Evolutionary conservation across 1,140 invertebrate species (phyloP).

Genomic region (Harpegnathos saltator): DNA sequence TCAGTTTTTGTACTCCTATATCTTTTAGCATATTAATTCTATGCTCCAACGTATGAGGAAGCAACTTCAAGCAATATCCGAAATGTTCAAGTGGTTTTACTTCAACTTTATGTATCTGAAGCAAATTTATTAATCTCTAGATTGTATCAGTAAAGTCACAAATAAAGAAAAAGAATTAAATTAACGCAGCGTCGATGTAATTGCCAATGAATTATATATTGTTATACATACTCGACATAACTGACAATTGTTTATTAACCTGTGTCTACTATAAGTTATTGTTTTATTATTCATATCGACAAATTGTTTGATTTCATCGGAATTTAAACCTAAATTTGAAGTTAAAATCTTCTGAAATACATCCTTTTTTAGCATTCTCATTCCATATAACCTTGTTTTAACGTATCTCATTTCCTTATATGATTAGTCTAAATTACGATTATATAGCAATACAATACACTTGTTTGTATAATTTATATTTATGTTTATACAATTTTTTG

Average conservation of each 20-base stretch:
- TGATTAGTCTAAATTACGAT: not conserved
- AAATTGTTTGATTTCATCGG: not conserved
- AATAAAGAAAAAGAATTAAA: not conserved
- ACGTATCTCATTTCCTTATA: not conserved
- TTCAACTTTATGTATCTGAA: conserved; percentile 23
- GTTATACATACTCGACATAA: conserved; percentile 13
- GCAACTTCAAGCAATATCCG: not conserved
- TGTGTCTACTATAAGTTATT: not conserved
- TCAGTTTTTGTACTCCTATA: conserved; percentile 60
- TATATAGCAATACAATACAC: no score
- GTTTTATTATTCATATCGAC: rapidly evolving
- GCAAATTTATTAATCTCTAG: not conserved
- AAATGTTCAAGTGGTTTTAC: not conserved
- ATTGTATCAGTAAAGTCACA: conserved; percentile 9
- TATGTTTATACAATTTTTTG: no score
- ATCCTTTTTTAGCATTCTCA: not conserved
- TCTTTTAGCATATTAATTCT: conserved; percentile 72
- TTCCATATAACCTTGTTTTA: not conserved
- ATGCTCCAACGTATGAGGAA: conserved; percentile 33
- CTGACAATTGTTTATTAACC: conserved; percentile 23
- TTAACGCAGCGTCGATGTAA: not conserved
- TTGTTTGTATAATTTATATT: no score
- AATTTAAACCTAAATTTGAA: conserved; percentile 33
- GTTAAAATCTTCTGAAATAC: not conserved
- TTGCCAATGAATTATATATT: not conserved